Evolutionary conservation across 2,113 vertebrate genomes (phyloP).

Genomic region (Caracal caracal): DNA sequence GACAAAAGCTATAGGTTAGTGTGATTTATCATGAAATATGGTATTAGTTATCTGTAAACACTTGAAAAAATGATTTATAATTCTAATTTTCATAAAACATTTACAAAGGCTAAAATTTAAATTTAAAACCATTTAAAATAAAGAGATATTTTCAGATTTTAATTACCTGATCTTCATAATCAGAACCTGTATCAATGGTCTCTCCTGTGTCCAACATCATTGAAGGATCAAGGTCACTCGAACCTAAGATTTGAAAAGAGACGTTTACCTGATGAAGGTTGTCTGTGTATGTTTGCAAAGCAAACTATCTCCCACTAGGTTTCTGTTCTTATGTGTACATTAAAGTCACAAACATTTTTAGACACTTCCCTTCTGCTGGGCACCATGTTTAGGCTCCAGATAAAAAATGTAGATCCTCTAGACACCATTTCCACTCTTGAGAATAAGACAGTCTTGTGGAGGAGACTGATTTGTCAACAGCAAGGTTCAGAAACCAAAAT

Average conservation of each 20-base stretch:
- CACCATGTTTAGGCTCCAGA: background rate
- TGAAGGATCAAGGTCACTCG: constrained; percentile 91
- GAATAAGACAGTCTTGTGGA: background rate
- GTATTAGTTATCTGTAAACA: background rate
- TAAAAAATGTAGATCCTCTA: background rate
- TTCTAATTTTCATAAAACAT: constrained; percentile 6
- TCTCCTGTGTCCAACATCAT: constrained; percentile 90
- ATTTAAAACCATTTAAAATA: constrained; percentile 21
- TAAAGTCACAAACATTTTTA: background rate
- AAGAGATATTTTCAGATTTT: constrained; percentile 22
- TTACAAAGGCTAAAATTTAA: constrained; percentile 14
- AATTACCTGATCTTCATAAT: constrained; percentile 94
- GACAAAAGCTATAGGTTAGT: background rate
- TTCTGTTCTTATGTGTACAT: background rate
- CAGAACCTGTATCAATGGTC: constrained; percentile 85
- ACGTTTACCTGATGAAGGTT: background rate
- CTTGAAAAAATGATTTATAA: background rate
- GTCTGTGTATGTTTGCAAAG: background rate
- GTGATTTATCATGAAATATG: background rate
- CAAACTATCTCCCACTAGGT: background rate
- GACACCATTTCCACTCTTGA: background rate
- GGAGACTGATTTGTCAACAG: background rate
- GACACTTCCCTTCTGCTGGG: background rate
- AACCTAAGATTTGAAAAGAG: constrained; percentile 84
- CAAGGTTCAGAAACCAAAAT: background rate